Evolutionary conservation across 2,888 invertebrate species (phyloP).

Genomic region (Pseudoips prasinana): DNA sequence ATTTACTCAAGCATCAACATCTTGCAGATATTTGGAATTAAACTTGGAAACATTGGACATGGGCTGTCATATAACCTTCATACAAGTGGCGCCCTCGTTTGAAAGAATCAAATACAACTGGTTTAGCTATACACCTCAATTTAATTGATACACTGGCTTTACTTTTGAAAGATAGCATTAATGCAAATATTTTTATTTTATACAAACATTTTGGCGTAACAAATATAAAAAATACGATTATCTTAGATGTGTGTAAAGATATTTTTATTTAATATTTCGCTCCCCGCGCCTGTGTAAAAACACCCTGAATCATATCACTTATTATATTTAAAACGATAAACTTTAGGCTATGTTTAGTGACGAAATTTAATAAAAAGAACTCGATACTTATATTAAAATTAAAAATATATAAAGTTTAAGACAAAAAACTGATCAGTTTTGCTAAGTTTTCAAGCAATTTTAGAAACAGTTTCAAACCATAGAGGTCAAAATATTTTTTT

Average conservation of each 20-base stretch:
- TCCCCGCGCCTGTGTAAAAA: conserved; percentile 59
- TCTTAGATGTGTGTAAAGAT: conserved; percentile 19
- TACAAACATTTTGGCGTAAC: conserved; percentile 4
- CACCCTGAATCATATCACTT: conserved; percentile 74
- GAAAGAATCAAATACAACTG: no score
- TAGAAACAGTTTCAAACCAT: not conserved
- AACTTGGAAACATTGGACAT: no score
- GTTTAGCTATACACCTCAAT: no score
- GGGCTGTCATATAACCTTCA: no score
- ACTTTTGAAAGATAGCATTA: no score
- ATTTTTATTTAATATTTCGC: conserved; percentile 34
- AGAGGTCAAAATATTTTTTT: not conserved
- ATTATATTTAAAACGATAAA: conserved; percentile 45
- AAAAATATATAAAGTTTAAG: conserved; percentile 28
- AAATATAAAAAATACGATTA: conserved; percentile 19
- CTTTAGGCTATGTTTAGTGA: conserved; percentile 64
- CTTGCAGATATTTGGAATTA: no score
- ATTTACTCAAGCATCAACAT: no score
- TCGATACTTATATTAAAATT: conserved; percentile 40
- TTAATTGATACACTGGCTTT: no score
- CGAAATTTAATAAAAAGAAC: conserved; percentile 46
- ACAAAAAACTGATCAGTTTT: conserved; percentile 23
- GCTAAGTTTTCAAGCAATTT: conserved; percentile 6
- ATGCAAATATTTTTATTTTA: no score
- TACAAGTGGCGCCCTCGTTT: no score